phyloP scores from a whole-genome alignment of 2,888 invertebrate species.

The Drosophila fungiperda region DNA sequence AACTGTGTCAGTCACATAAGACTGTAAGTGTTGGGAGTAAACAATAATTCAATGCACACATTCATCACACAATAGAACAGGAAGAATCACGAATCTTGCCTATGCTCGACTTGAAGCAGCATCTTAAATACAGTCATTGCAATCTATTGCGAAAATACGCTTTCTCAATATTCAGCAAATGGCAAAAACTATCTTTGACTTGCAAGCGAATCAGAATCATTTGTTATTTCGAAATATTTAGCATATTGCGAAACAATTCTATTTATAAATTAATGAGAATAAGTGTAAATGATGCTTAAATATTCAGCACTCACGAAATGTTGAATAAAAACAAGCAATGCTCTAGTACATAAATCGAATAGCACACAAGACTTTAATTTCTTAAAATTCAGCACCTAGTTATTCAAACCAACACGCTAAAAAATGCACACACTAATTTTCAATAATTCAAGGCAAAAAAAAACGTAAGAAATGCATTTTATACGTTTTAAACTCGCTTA shows the following conservation, averaged over 20 bases:
- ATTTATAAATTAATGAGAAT: background rate
- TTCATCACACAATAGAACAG: slow-evolving; percentile 40
- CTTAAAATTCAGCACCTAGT: background rate
- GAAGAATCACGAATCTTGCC: slow-evolving; percentile 11
- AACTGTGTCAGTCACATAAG: slow-evolving; percentile 54
- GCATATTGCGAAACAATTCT: background rate
- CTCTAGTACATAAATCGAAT: too few relatives aligned
- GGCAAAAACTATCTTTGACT: background rate
- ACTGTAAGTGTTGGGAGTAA: slow-evolving; percentile 59
- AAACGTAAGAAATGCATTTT: background rate
- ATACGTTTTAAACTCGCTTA: background rate
- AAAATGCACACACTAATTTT: background rate
- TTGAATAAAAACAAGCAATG: too few relatives aligned
- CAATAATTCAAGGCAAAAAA: background rate
- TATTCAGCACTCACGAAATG: background rate
- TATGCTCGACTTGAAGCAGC: slow-evolving; percentile 2
- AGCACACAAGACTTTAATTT: too few relatives aligned
- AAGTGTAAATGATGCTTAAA: background rate
- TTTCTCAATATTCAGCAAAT: background rate
- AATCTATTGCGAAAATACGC: background rate
- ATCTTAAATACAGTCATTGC: slow-evolving; percentile 1
- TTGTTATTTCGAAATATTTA: background rate
- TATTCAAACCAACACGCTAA: background rate
- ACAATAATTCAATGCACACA: slow-evolving; percentile 53
- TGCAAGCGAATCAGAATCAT: background rate